Percentiles rank a stretch among this genome's conserved stretches.
Conservation (phyloP, 1,140 invertebrate genomes). For the Melipona quadrifasciata region DNA sequence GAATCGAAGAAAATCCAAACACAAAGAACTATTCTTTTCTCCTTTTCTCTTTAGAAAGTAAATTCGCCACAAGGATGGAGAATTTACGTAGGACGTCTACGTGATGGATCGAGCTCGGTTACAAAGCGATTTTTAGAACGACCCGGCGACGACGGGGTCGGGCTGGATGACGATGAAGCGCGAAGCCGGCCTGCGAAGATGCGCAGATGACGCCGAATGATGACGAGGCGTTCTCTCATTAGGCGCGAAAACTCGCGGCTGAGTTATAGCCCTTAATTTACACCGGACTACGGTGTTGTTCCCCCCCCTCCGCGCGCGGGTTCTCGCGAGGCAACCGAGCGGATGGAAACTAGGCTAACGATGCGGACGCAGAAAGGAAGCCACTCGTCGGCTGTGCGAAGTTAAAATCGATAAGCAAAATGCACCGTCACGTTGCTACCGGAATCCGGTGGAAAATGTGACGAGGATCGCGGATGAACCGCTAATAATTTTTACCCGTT, state of each 20-base stretch:
- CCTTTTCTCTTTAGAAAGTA: background rate
- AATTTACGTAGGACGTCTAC: slow-evolving; percentile 9
- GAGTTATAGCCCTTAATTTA: slow-evolving; percentile 66
- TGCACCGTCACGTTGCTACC: slow-evolving; percentile 26
- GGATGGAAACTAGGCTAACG: slow-evolving; percentile 56
- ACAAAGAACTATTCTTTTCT: background rate
- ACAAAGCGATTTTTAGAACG: slow-evolving; percentile 60
- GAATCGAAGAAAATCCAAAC: background rate
- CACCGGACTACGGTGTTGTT: slow-evolving; percentile 52
- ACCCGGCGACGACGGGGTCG: background rate
- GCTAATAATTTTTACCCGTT: background rate
- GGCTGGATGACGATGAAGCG: slow-evolving; percentile 1
- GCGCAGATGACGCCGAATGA: slow-evolving; percentile 65
- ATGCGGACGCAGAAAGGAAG: slow-evolving; percentile 48
- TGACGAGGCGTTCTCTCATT: slow-evolving; percentile 67
- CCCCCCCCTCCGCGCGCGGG: background rate
- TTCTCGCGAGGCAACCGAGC: slow-evolving; percentile 38
- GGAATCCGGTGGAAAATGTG: background rate
- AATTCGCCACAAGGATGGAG: slow-evolving; percentile 31
- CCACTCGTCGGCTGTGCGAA: slow-evolving; percentile 26
- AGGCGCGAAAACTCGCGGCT: slow-evolving; percentile 58
- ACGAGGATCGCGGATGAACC: slow-evolving; percentile 2
- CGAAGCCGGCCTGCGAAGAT: slow-evolving; percentile 60
- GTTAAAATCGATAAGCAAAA: slow-evolving; percentile 53
- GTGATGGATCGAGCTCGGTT: slow-evolving; percentile 60